These are phyloP conservation scores for Autographa pulchrina DNA, from an alignment of 2,888 invertebrate genomes.

Conservation along the genomic window DNA sequence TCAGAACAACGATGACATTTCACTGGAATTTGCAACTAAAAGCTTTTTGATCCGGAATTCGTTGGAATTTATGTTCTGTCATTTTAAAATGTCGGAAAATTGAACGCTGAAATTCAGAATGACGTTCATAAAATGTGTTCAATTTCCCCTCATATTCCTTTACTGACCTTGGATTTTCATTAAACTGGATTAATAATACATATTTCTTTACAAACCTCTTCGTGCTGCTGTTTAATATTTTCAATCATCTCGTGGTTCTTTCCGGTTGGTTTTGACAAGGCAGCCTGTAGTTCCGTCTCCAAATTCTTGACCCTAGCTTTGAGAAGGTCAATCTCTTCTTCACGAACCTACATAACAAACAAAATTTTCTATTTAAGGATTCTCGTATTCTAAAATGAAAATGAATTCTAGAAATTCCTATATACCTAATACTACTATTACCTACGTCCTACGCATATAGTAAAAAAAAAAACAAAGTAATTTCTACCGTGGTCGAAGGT, in stretches of 20 bases:
- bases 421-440: too few species aligned
- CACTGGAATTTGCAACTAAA: not conserved
- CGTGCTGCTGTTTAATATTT: conserved; percentile 86
- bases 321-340: conserved; percentile 87
- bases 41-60: not conserved
- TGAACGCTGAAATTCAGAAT: not conserved
- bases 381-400: too few species aligned
- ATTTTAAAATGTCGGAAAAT: not conserved
- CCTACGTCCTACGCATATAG: too few species aligned
- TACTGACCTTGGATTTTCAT: not conserved
- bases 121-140: not conserved
- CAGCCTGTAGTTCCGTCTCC: conserved; percentile 85
- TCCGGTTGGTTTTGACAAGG: conserved; percentile 81
- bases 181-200: not conserved
- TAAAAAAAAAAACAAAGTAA: too few species aligned
- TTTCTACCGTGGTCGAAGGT: too few species aligned
- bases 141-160: not conserved
- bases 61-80: conserved; percentile 1
- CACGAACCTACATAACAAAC: conserved; percentile 78
- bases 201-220: conserved; percentile 75
- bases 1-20: not conserved
- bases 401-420: too few species aligned
- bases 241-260: conserved; percentile 87
- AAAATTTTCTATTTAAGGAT: not conserved
- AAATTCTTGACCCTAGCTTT: conserved; percentile 84